Conservation (phyloP, 2,113 vertebrate species). For the Lycocorax pyrrhopterus region DNA sequence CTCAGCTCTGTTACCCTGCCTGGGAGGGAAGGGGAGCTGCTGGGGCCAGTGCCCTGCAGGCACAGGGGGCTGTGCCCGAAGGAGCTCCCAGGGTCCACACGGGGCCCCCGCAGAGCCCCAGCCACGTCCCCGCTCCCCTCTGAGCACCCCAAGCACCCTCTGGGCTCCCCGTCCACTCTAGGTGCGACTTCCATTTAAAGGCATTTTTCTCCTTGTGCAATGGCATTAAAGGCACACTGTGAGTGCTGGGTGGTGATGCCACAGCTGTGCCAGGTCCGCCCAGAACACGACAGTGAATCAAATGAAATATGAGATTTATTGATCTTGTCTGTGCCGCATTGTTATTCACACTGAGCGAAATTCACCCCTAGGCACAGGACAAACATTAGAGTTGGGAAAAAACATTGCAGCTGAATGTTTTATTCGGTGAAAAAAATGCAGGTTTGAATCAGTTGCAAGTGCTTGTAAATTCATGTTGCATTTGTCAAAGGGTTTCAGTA, state of each 20-base stretch:
- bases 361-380: background rate
- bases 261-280: background rate
- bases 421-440: background rate
- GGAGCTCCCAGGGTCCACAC: background rate
- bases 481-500: background rate
- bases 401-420: background rate
- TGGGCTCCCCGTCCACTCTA: background rate
- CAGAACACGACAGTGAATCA: background rate
- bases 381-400: background rate
- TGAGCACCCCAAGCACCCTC: fast-evolving
- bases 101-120: background rate
- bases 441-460: background rate
- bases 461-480: background rate
- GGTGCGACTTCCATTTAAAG: background rate
- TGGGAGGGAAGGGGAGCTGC: background rate
- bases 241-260: fast-evolving
- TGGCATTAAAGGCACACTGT: background rate
- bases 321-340: conserved; percentile 6
- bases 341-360: background rate
- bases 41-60: background rate
- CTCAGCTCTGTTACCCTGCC: background rate
- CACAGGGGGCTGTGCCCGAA: background rate
- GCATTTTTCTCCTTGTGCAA: background rate
- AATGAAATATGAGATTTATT: conserved; percentile 12
- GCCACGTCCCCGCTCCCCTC: fast-evolving